phyloP scores from a whole-genome alignment of 2,113 vertebrate species.

The Bufo gargarizans region DNA sequence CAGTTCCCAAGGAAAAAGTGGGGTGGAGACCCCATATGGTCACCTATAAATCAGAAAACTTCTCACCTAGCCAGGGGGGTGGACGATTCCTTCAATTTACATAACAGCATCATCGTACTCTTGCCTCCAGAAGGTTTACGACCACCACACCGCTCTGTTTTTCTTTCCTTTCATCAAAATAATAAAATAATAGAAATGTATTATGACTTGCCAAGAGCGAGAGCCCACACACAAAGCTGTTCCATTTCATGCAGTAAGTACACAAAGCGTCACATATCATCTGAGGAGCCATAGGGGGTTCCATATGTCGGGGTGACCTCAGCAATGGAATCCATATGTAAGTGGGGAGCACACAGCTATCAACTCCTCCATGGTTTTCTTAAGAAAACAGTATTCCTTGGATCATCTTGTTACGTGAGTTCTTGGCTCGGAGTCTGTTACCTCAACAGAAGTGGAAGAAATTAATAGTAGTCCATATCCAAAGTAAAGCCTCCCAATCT shows the following conservation, averaged over 20 bases:
- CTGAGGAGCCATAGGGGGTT: conserved; percentile 10
- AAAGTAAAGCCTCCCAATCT: not conserved
- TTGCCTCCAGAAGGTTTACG: not conserved
- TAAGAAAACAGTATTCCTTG: not conserved
- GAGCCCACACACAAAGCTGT: conserved; percentile 45
- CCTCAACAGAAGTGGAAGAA: not conserved
- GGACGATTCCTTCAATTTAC: too few species aligned
- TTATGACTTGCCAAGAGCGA: conserved; percentile 5
- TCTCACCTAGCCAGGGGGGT: not conserved
- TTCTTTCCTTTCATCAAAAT: conserved; percentile 9
- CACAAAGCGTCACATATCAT: conserved; percentile 38
- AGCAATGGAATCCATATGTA: conserved; percentile 28
- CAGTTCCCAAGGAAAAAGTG: too few species aligned
- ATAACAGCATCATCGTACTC: not conserved
- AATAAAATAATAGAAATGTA: conserved; percentile 4
- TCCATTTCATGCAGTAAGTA: conserved; percentile 6
- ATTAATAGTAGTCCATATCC: not conserved
- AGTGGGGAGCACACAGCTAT: conserved; percentile 5
- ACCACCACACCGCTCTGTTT: not conserved
- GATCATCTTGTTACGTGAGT: not conserved
- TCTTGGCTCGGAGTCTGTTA: not conserved
- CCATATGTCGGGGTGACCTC: conserved; percentile 39
- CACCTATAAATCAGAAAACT: not conserved
- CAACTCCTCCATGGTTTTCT: not conserved
- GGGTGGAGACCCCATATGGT: not conserved